Conservation (phyloP, 2,797 vertebrate genomes). For the Pteropus rufus region DNA sequence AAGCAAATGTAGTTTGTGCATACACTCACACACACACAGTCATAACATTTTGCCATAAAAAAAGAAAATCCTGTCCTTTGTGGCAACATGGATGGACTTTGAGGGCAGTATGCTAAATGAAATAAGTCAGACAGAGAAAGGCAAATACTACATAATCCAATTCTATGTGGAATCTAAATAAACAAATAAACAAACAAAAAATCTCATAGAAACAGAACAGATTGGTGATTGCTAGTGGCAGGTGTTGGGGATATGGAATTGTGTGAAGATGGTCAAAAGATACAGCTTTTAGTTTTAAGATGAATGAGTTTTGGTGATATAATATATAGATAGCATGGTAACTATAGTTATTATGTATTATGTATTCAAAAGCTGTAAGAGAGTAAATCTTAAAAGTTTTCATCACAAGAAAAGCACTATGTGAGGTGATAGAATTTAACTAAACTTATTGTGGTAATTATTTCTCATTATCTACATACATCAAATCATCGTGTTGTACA, state of each 20-base stretch:
- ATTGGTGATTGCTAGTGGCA: neutral
- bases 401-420: neutral
- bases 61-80: neutral
- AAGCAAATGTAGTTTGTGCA: too few relatives aligned
- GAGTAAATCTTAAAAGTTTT: neutral
- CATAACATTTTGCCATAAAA: neutral
- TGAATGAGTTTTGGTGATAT: neutral
- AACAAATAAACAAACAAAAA: neutral
- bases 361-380: neutral
- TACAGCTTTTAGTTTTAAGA: neutral
- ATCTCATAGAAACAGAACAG: neutral
- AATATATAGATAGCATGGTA: neutral
- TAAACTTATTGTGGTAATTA: neutral
- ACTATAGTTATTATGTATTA: neutral
- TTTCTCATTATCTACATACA: neutral
- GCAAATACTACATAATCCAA: neutral
- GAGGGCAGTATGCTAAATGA: neutral
- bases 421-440: neutral
- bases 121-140: neutral
- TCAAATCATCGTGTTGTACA: neutral
- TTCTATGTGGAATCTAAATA: neutral
- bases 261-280: neutral
- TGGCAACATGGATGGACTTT: neutral
- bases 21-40: too few relatives aligned
- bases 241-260: neutral